Evolutionary conservation across 2,888 invertebrate species (phyloP).

Genomic region (Cartodere bifasciata): DNA sequence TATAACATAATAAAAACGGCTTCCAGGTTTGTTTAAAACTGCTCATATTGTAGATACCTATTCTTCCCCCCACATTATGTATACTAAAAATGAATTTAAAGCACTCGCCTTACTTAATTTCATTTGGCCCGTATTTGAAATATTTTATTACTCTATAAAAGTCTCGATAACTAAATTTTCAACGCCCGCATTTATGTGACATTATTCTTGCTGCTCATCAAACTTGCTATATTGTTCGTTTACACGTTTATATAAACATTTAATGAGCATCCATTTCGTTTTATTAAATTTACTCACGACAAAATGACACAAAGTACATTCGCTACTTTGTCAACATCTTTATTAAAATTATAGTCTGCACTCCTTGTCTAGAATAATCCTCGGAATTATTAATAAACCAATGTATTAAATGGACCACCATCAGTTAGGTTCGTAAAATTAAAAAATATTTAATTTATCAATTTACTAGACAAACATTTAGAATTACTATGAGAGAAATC

Average conservation of each 20-base stretch:
- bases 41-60: conserved; percentile 13
- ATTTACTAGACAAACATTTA: too few species aligned
- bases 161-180: conserved; percentile 24
- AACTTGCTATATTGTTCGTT: conserved; percentile 12
- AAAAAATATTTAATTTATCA: too few species aligned
- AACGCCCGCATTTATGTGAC: conserved; percentile 22
- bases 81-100: conserved; percentile 16
- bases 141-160: conserved; percentile 22
- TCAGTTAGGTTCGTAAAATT: too few species aligned
- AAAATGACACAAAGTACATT: too few species aligned
- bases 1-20: conserved; percentile 1
- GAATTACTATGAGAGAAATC: too few species aligned
- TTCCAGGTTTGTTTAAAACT: conserved; percentile 8
- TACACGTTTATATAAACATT: conserved; percentile 12
- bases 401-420: too few species aligned
- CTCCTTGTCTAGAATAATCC: too few species aligned
- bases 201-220: conserved; percentile 18
- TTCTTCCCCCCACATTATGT: conserved; percentile 14
- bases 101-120: conserved; percentile 19
- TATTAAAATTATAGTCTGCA: too few species aligned
- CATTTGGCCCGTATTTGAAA: conserved; percentile 19
- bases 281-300: too few species aligned
- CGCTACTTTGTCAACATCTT: too few species aligned
- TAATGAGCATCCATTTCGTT: too few species aligned
- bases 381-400: too few species aligned